These are phyloP conservation scores for Phrynosoma platyrhinos DNA, from an alignment of 2,113 vertebrate species.

Conservation along the genomic window DNA sequence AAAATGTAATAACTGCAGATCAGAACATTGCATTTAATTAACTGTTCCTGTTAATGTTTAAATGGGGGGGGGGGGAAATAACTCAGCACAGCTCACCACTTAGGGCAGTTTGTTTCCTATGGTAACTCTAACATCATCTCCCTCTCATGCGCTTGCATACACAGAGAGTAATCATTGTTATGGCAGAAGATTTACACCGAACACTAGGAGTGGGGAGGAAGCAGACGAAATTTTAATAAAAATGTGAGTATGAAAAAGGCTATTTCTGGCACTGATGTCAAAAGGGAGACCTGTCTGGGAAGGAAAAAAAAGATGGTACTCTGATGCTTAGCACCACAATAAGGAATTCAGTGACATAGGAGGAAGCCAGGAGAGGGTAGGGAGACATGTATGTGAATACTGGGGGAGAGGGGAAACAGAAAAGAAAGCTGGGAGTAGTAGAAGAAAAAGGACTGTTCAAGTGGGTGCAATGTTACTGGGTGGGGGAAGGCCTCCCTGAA, in stretches of 20 bases:
- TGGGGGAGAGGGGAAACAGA: too few species aligned
- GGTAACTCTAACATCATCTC: constrained; percentile 16
- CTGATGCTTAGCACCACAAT: background rate
- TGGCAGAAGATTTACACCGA: background rate
- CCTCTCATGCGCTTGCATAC: background rate
- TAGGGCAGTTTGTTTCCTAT: constrained; percentile 4
- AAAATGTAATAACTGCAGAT: background rate
- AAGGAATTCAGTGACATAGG: background rate
- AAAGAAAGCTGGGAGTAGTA: background rate
- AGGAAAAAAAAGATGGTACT: background rate
- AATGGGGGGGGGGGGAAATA: background rate
- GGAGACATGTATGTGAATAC: background rate
- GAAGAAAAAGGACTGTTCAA: background rate
- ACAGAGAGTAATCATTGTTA: background rate
- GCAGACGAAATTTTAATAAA: background rate
- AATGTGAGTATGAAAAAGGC: background rate
- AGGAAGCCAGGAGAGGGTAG: background rate
- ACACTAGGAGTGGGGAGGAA: background rate
- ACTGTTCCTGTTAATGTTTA: constrained; percentile 37
- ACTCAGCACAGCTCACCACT: background rate
- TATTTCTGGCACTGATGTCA: background rate
- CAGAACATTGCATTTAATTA: constrained; percentile 27
- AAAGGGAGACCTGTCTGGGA: background rate
- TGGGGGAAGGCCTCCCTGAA: too few species aligned
- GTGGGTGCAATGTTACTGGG: background rate